phyloP scores from a whole-genome alignment of 2,113 vertebrate genomes.

The Xenopus tropicalis region UCB_Xtro_10.0 CM004451.2:28871501-28872000 shows the following conservation, averaged over 20 bases:
- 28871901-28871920: too few relatives aligned
- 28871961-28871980: too few relatives aligned
- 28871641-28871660: neutral
- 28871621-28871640: neutral
- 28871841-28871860: neutral
- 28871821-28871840: conserved; percentile 44
- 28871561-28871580: neutral
- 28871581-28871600: neutral
- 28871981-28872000: too few relatives aligned
- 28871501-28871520: too few relatives aligned
- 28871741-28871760: conserved; percentile 10
- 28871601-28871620: neutral
- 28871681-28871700: too few relatives aligned
- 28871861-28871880: conserved; percentile 7
- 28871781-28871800: conserved; percentile 33
- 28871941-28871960: too few relatives aligned
- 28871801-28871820: conserved; percentile 30
- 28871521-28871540: too few relatives aligned
- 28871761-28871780: conserved; percentile 53
- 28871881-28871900: too few relatives aligned
- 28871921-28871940: too few relatives aligned
- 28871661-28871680: too few relatives aligned
- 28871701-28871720: too few relatives aligned
- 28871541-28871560: neutral
- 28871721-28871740: too few relatives aligned